These are phyloP conservation scores for Semotilus atromaculatus DNA, from an alignment of 2,797 vertebrate genomes.

Conservation along the genomic window DNA sequence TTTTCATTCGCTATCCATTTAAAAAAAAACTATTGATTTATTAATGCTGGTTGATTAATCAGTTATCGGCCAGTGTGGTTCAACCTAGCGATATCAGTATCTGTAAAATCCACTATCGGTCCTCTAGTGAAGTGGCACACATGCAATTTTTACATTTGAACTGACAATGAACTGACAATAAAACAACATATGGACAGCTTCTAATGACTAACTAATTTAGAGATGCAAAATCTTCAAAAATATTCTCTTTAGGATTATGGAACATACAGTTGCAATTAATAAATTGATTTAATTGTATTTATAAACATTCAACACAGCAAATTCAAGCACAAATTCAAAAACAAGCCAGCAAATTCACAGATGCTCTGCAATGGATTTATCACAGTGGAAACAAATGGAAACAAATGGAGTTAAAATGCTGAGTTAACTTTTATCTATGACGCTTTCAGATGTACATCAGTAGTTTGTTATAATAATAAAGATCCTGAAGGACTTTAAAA, in stretches of 20 bases:
- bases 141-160: not conserved
- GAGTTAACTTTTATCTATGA: constrained; percentile 10
- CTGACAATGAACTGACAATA: too few species aligned
- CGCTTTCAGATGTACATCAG: not conserved
- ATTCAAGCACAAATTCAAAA: too few species aligned
- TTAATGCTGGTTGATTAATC: too few species aligned
- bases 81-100: too few species aligned
- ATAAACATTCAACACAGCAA: too few species aligned
- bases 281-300: not conserved
- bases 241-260: not conserved
- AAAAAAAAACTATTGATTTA: too few species aligned
- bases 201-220: not conserved
- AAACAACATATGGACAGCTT: not conserved
- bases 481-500: constrained; percentile 42
- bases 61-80: too few species aligned
- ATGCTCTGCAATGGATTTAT: not conserved
- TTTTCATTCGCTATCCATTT: too few species aligned
- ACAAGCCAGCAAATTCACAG: not conserved
- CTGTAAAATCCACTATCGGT: too few species aligned
- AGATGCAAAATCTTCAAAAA: not conserved
- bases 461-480: constrained; percentile 31
- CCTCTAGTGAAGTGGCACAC: too few species aligned
- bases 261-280: not conserved
- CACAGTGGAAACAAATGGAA: not conserved
- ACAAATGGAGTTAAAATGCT: not conserved